Conservation (phyloP, 2,797 vertebrate species). For the Artibeus lituratus region DNA sequence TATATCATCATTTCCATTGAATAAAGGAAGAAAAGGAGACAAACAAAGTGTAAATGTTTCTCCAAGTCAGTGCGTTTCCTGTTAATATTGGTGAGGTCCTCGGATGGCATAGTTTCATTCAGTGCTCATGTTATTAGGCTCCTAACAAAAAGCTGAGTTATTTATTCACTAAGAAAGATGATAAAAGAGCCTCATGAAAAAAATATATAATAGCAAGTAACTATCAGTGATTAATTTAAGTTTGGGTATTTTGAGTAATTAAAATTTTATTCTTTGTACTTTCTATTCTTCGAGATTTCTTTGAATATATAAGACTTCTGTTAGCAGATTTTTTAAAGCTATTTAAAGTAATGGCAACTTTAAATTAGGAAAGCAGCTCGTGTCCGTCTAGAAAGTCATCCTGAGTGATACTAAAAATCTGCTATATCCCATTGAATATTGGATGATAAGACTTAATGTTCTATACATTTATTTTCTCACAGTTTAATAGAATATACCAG, state of each 20-base stretch:
- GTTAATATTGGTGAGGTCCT: background rate
- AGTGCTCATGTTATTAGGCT: background rate
- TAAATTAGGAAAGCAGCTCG: background rate
- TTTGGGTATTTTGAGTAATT: background rate
- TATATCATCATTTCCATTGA: background rate
- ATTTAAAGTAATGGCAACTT: background rate
- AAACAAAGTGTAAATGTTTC: background rate
- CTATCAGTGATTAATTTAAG: background rate
- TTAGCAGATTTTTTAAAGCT: background rate
- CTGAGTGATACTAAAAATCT: slow-evolving; percentile 33
- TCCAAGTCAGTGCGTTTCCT: background rate
- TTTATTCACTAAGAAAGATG: background rate
- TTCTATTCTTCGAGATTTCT: slow-evolving; percentile 8
- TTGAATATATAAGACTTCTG: background rate
- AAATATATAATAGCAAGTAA: background rate
- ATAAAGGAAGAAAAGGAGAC: background rate
- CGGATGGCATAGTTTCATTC: background rate
- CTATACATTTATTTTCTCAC: slow-evolving; percentile 20
- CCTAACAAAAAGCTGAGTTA: background rate
- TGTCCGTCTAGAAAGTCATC: background rate
- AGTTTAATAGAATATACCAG: background rate
- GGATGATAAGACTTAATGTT: background rate
- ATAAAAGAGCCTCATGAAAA: background rate
- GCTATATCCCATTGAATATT: background rate
- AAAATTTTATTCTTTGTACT: slow-evolving; percentile 19